Percentiles rank a stretch among this genome's conserved stretches.
Conservation (phyloP, 2,888 invertebrate genomes). For the Ypsolopha scabrella region DNA sequence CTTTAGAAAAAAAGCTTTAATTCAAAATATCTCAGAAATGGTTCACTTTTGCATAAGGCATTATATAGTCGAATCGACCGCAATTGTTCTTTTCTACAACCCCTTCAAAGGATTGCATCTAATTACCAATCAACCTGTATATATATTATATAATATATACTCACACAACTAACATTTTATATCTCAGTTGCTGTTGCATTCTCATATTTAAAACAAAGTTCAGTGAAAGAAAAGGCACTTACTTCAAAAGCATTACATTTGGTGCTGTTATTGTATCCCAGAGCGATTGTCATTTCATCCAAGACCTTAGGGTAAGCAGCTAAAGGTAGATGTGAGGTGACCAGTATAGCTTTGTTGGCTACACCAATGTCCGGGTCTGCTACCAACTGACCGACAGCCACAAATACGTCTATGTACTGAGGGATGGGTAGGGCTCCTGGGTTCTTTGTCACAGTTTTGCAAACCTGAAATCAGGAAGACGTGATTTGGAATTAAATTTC, state of each 20-base stretch:
- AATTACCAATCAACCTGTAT: no score
- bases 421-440: slow-evolving; percentile 43
- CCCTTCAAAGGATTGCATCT: no score
- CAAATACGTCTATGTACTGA: slow-evolving; percentile 62
- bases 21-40: no score
- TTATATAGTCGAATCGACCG: no score
- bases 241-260: slow-evolving; percentile 80
- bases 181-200: no score
- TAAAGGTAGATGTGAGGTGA: slow-evolving; percentile 60
- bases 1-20: no score
- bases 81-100: no score
- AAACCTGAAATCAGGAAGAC: slow-evolving; percentile 33
- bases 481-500: not conserved
- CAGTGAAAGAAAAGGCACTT: slow-evolving; percentile 12
- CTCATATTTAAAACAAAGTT: no score
- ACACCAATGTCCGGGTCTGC: slow-evolving; percentile 71
- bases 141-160: no score
- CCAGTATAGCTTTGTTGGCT: slow-evolving; percentile 68
- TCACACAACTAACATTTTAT: no score
- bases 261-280: slow-evolving; percentile 68
- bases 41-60: no score
- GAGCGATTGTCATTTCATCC: slow-evolving; percentile 66
- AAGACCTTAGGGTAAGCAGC: slow-evolving; percentile 69
- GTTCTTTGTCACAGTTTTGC: slow-evolving; percentile 33
- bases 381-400: slow-evolving; percentile 68